Evolutionary conservation across 2,797 vertebrate species (phyloP).

Genomic region (Avahi laniger): DNA sequence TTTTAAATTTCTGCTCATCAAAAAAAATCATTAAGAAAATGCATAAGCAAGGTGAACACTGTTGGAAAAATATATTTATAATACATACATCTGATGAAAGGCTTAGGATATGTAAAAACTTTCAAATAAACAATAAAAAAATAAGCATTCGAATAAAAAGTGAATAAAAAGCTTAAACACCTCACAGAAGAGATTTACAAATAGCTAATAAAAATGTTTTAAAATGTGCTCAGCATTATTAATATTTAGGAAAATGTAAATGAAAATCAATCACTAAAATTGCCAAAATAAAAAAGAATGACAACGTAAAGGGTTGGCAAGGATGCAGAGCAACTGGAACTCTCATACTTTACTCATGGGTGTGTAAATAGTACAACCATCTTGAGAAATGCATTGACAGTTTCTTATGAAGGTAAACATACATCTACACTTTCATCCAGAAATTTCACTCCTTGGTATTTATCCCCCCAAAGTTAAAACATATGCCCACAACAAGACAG

Average conservation of each 20-base stretch:
- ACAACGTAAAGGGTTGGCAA: not conserved
- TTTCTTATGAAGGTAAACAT: not conserved
- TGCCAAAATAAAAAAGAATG: not conserved
- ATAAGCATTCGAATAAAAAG: not conserved
- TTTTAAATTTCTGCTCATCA: not conserved
- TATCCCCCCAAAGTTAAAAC: not conserved
- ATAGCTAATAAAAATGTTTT: not conserved
- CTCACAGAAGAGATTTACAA: not conserved
- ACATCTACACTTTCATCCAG: not conserved
- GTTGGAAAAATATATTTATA: not conserved
- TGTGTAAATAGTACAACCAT: not conserved
- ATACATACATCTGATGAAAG: not conserved
- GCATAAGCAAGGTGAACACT: not conserved
- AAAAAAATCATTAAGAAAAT: not conserved
- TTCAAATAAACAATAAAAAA: not conserved
- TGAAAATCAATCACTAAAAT: not conserved
- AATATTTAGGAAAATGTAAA: not conserved
- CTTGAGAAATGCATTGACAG: not conserved
- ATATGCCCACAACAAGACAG: not conserved
- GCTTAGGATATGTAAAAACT: not conserved
- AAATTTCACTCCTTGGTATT: not conserved
- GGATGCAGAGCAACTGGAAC: not conserved
- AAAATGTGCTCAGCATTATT: not conserved
- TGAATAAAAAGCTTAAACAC: not conserved
- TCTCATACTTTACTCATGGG: not conserved